Evolutionary conservation across 2,113 vertebrate species (phyloP).

Genomic region (Channa maculata): DNA sequence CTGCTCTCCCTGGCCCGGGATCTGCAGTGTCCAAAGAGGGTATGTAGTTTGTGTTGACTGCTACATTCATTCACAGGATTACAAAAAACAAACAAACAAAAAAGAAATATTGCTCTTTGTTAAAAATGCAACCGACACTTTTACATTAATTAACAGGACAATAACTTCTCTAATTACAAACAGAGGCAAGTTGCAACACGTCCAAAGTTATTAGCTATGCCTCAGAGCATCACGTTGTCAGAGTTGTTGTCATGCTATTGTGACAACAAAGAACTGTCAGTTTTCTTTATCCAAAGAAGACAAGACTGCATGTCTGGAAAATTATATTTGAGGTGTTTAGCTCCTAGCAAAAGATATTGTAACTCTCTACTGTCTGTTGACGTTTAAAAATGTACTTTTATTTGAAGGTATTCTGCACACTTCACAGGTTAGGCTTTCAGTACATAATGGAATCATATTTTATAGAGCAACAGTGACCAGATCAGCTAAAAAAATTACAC

Average conservation of each 20-base stretch:
- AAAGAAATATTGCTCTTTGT: background rate
- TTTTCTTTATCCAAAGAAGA: constrained; percentile 7
- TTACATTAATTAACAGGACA: constrained; percentile 7
- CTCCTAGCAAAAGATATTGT: background rate
- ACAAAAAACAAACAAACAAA: background rate
- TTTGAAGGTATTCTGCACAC: too few species aligned
- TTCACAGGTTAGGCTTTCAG: too few species aligned
- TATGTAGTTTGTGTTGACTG: constrained; percentile 62
- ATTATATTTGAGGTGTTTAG: background rate
- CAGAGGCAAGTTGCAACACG: constrained; percentile 3
- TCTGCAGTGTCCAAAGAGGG: constrained; percentile 92
- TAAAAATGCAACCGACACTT: background rate
- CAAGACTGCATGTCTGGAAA: background rate
- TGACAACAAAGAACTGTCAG: constrained; percentile 16
- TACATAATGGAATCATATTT: too few species aligned
- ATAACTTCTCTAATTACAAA: background rate
- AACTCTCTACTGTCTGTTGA: too few species aligned
- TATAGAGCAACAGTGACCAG: too few species aligned
- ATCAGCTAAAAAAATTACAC: too few species aligned
- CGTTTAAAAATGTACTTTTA: too few species aligned
- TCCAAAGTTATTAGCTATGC: constrained; percentile 20
- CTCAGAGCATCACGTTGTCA: constrained; percentile 16
- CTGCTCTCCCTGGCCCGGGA: constrained; percentile 89
- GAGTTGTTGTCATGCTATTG: constrained; percentile 25
- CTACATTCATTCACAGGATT: background rate